phyloP scores from a whole-genome alignment of 2,113 vertebrate genomes.

The Nettapus auritus region DNA sequence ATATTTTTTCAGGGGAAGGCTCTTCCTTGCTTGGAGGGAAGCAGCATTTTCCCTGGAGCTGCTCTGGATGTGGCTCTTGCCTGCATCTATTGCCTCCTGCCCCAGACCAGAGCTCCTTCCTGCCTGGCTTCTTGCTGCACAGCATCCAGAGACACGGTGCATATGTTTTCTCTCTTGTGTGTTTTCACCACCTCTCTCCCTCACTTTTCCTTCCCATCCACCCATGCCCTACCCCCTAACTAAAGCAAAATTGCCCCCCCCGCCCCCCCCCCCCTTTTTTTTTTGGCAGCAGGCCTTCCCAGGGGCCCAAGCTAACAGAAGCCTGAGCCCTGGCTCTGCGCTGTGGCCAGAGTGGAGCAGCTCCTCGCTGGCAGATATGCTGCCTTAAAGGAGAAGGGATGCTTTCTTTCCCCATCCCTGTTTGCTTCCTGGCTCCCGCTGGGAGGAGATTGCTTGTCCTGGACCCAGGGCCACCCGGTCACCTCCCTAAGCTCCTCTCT shows the following conservation, averaged over 20 bases:
- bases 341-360: background rate
- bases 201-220: background rate
- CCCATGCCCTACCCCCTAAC: background rate
- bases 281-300: slow-evolving; percentile 44
- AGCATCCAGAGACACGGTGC: background rate
- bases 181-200: background rate
- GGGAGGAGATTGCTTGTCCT: background rate
- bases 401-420: background rate
- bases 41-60: background rate
- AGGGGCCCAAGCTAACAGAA: slow-evolving; percentile 46
- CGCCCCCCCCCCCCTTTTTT: background rate
- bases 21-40: background rate
- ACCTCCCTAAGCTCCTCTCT: background rate
- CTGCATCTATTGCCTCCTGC: background rate
- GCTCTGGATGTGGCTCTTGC: background rate
- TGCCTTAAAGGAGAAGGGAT: slow-evolving; percentile 58
- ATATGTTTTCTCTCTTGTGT: fast-evolving
- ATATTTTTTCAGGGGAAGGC: fast-evolving
- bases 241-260: slow-evolving; percentile 13
- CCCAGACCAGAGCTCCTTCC: background rate
- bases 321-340: slow-evolving; percentile 12
- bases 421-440: background rate
- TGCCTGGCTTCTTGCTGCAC: background rate
- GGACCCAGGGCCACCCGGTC: background rate
- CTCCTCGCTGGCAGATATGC: background rate